These are phyloP conservation scores for Hirundo rustica DNA, from an alignment of 2,797 vertebrate genomes.

Conservation along the genomic window DNA sequence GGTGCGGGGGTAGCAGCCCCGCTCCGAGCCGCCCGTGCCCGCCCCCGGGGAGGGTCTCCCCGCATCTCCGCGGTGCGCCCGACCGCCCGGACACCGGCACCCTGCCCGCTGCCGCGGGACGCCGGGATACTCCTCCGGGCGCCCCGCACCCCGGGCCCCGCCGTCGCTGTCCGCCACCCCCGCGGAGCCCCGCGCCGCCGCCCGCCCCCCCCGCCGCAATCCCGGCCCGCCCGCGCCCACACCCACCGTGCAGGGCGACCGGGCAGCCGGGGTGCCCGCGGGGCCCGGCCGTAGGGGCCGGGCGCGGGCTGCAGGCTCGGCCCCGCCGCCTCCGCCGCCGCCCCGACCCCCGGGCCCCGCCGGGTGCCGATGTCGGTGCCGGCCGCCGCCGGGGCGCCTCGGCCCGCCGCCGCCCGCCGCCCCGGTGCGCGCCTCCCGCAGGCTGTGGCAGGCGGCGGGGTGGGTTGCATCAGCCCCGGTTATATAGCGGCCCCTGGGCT, in stretches of 20 bases:
- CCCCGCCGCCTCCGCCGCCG: constrained; percentile 43
- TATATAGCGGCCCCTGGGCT: constrained; percentile 89
- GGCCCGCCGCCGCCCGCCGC: constrained; percentile 26
- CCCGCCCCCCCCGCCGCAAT: neutral
- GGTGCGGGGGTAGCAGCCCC: neutral
- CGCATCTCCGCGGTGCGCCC: neutral
- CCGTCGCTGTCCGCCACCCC: neutral
- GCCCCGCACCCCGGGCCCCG: neutral
- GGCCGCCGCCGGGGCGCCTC: neutral
- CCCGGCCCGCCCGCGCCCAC: neutral
- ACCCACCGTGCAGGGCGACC: constrained; percentile 71
- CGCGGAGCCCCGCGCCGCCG: neutral
- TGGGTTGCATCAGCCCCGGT: constrained; percentile 95
- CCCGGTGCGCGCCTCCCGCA: constrained; percentile 70
- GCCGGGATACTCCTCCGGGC: neutral
- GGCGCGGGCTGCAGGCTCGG: constrained; percentile 24
- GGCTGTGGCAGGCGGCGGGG: constrained; percentile 84
- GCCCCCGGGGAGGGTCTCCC: neutral
- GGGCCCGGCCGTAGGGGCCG: constrained; percentile 49
- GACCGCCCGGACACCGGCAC: neutral
- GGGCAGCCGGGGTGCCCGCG: constrained; percentile 25
- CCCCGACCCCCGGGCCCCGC: constrained; percentile 63
- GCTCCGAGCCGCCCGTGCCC: neutral
- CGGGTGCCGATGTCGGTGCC: constrained; percentile 13
- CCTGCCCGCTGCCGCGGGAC: neutral